phyloP scores from a whole-genome alignment of 2,888 invertebrate genomes.

The Hylaea fasciaria region DNA sequence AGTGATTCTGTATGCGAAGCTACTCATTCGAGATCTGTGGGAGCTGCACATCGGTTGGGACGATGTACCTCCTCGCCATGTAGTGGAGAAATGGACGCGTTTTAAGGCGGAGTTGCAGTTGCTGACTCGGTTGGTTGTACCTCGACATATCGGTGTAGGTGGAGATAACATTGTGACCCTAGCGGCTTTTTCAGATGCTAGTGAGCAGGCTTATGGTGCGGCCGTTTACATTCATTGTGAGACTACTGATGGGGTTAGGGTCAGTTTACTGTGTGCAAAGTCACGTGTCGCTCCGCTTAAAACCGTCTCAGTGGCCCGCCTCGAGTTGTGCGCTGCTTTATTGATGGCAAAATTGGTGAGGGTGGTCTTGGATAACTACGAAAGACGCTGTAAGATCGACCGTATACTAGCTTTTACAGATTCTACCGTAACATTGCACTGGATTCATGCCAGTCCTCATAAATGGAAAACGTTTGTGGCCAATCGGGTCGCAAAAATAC shows the following conservation, averaged over 20 bases:
- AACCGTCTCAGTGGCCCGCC: constrained; percentile 5
- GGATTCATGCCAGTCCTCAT: constrained; percentile 32
- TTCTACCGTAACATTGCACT: constrained; percentile 7
- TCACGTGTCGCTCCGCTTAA: constrained; percentile 28
- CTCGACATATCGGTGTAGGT: constrained; percentile 27
- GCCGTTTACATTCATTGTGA: constrained; percentile 14
- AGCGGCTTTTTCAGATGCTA: constrained; percentile 32
- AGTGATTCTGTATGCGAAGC: constrained; percentile 30
- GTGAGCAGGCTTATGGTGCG: constrained; percentile 22
- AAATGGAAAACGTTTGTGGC: constrained; percentile 34
- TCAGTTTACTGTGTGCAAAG: constrained; percentile 23
- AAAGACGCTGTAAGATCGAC: constrained; percentile 1
- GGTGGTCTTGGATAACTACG: not conserved
- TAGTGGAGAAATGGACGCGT: not conserved
- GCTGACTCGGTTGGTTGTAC: constrained; percentile 10
- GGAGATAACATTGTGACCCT: constrained; percentile 2
- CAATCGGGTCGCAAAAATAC: constrained; percentile 24
- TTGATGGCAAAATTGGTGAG: constrained; percentile 23
- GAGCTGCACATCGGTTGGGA: constrained; percentile 28
- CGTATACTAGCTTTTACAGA: constrained; percentile 31
- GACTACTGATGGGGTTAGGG: not conserved
- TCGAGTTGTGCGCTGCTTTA: constrained; percentile 26
- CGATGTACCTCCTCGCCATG: constrained; percentile 13
- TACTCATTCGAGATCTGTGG: constrained; percentile 28
- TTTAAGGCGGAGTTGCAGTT: constrained; percentile 11